Evolutionary conservation across 2,888 invertebrate genomes (phyloP), one percentile per base, ranked within the genome.

Genomic region (Leptothorax acervorum): DNA sequence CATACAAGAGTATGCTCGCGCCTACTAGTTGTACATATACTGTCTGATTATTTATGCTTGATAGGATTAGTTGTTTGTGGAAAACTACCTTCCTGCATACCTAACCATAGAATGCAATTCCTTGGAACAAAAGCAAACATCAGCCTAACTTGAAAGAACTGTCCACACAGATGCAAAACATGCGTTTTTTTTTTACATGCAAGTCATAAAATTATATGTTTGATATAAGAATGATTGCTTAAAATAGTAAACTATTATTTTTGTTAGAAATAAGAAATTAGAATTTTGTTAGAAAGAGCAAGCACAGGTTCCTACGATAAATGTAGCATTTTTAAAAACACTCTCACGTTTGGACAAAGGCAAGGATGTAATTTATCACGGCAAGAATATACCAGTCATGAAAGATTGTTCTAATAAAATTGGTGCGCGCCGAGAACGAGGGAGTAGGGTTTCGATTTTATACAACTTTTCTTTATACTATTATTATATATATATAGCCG

Each of bases 11-110:
- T 66, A 48, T 71, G 39, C 23, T 60, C 18, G 68, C 28, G 23
- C 65, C 66, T 63, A 78, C 70, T 70, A 68, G 66, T 68, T 48
- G 48, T 23, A 23, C 48, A 48, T 31, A 31, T 70, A 66, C 28
- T 28, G 51, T 66, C 28, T 39, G 39, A 39, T 76, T 66, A 71
- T 78, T 55, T 78, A 70, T 70, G 45, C n/a, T 55, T 57, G 73
- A 6, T 78, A 78, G 71, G 78, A 71, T 57, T 55, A 71, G 70
- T 78, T 57, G 71, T 70, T 55, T 15, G 18, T 48, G 71, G 11
- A 55, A 35, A 35, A 55, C 31, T 70, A 71, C 11, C 12, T 6
- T 28, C 12, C 5, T 42, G 78, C 42, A 57, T 23, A 23, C 23
- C 23, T 35, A 78, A n/a, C 15, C 45, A 70, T 70, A 55, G n/a